Evolutionary conservation across 2,797 vertebrate species (phyloP).

Genomic region (Austrolebias charrua): DNA sequence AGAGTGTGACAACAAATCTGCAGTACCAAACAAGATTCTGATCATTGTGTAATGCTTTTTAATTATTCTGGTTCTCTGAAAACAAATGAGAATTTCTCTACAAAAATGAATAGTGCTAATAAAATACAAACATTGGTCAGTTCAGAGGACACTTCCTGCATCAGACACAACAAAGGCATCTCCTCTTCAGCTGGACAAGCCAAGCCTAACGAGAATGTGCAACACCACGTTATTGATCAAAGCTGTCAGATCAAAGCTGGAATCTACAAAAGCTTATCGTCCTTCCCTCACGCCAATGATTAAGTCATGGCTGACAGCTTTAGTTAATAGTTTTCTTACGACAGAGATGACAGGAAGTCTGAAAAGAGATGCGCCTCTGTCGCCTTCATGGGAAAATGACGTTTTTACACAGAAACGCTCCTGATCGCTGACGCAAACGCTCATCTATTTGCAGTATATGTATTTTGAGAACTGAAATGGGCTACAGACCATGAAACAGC

Average conservation of each 20-base stretch:
- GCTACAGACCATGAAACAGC: constrained; percentile 49
- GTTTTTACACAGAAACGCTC: constrained; percentile 14
- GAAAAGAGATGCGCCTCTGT: constrained; percentile 32
- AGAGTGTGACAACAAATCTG: background rate
- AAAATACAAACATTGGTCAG: constrained; percentile 18
- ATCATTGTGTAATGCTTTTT: background rate
- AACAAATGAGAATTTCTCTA: constrained; percentile 16
- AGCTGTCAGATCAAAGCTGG: constrained; percentile 52
- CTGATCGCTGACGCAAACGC: constrained; percentile 21
- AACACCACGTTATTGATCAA: constrained; percentile 67
- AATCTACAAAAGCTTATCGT: constrained; percentile 54
- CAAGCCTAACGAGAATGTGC: constrained; percentile 37
- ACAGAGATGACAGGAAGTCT: constrained; percentile 25
- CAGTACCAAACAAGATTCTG: constrained; percentile 2
- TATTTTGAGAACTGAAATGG: constrained; percentile 47
- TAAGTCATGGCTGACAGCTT: constrained; percentile 48
- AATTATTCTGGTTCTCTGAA: constrained; percentile 9
- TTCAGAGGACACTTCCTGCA: constrained; percentile 6
- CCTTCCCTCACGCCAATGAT: constrained; percentile 59
- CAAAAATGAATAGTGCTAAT: constrained; percentile 9
- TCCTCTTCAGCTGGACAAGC: constrained; percentile 22
- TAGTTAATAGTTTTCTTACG: constrained; percentile 36
- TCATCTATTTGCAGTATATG: constrained; percentile 32
- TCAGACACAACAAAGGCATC: constrained; percentile 13
- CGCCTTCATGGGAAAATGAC: constrained; percentile 22